Base-by-base conservation (phyloP, 2,888 invertebrate genomes). In the Pterostichus madidus region DNA sequence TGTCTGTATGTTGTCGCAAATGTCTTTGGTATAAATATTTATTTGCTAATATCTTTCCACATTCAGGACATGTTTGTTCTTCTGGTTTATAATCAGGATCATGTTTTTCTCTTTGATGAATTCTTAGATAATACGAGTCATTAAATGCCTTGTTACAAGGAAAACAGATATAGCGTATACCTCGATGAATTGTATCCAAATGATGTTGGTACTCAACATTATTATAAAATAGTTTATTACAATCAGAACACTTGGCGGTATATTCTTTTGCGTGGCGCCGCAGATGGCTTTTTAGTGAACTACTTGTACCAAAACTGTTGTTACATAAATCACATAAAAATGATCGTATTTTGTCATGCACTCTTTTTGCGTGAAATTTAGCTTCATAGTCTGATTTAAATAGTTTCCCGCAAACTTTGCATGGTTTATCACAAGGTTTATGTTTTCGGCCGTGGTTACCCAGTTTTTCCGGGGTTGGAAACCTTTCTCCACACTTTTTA, bases 331-430 rank as follows among this genome's bases (percentile, higher is more conserved):
- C 88, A 68, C 91, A 91, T 83, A 91, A 91, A 0, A 13, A 73
- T 73, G 5, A n/a, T 11, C 59, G 53, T 17, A 64, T 2, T 5
- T 39, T 39, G 91, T 39, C 90, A 91, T 77, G 91, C 91, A 85
- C 91, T 91, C 90, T 85, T 56, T 91, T 87, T 0, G 90, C 86
- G 80, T 91, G 91, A 80, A 90, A 90, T 0, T 89, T 87, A 90
- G 91, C 90, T 73, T 91, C 91, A 0, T 90, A 90, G 52, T 91
- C 90, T 0, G 90, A 85, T 0, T 90, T 90, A 56, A 91, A 91
- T 0, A 90, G 85, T 84, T 91, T 91, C 0, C 89, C 90, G 76
- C 91, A 92, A 61, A 90, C 90, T 0, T 89, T 86, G 78, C 91
- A 91, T 83, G 91, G 56, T 78, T 8, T 49, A 11, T 61, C 53